Base-by-base conservation (phyloP, 2,888 invertebrate genomes). In the Portevinia maculata region DNA sequence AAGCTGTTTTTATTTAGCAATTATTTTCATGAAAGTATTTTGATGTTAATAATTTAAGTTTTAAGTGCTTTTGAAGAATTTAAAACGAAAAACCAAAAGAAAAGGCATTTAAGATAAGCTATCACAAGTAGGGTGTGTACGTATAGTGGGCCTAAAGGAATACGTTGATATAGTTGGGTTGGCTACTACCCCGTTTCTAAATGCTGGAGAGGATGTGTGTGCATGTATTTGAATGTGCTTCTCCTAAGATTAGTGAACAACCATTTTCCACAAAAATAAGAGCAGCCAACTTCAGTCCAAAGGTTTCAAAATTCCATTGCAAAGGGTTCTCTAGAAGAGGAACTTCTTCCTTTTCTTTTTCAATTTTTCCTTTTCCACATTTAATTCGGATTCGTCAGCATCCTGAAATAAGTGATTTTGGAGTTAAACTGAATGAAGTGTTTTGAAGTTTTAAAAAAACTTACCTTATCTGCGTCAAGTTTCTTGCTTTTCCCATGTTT, bases 391-490 rank as follows among this genome's bases (percentile, higher is more conserved):
- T 84, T 89, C 89, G 83, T 90, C 89, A 48, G 89, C 88, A 85
- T 88, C 88, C 88, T 89, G 37, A 9, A 44, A 32, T 3, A 21
- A 32, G n/a, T n/a, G n/a, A 59, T 13, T 5, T 8, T 7, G 59
- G 71, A 48, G 7, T 15, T 50, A 53, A 52, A 37, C 57, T 19
- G 41, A 46, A 32, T 19, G 9, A 11, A 3, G 11, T 24, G 17
- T 34, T 57, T n/a, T 21, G 41, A 21, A 39, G 5, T n/a, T 24
- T 24, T 24, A 24, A 5, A 1, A 1, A n/a, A 7, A 17, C 34
- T 62, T 85, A 89, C 94, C 89, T 93, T 94, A 87, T 94, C 94
- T 21, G 91, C 91, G 88, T 94, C 93, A 39, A 91, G 88, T 86
- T 92, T 93, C 87, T 92, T 93, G 67, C 91, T 88, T 87, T 92